Base-by-base conservation (phyloP, 2,888 invertebrate species). In the Brachyptera risi region DNA sequence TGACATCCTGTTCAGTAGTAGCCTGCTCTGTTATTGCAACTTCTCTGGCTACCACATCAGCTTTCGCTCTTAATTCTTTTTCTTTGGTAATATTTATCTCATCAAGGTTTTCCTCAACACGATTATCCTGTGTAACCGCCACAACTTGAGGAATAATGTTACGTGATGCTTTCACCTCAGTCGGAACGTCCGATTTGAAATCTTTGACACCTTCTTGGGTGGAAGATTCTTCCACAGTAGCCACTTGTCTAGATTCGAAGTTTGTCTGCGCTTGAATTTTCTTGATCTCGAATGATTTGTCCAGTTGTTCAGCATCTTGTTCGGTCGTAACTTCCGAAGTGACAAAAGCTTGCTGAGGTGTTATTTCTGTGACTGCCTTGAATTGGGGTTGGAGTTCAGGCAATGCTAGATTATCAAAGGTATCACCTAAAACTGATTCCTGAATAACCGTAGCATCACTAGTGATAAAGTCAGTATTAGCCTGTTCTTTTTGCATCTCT, bases 391-490 rank as follows among this genome's bases (percentile, higher is more conserved):
- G 31, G 1, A 47, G 54, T 23, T 42, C 26, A 21, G 17, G n/a
- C 24, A 59, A 19, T 19, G 38, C 35, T 15, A 59, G 35, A 15
- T 59, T 15, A 27, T 59, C 31, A 1, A 62, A 58, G 11, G 58
- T 58, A 38, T 59, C 9, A 17, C 63, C 60, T 21, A 59, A 27
- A 27, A 64, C 42, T 27, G 60, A 56, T 42, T 66, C 60, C 27
- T 58, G 50, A 3, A 63, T 35, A 19, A 58, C 11, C 38, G 60
- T 44, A 26, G 60, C 60, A 17, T 60, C 60, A 42, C 50, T 49
- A 21, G 56, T 50, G 13, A 58, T 50, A 38, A 65, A 15, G 56
- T 62, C 47, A 42, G 35, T 38, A n/a, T 24, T 56, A 13, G 66
- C 63, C 23, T 56, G 54, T 24, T 47, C 50, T 26, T 61, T 59